A percentile compares a stretch with the other conserved stretches of the same genome.
Evolutionary conservation across 2,888 invertebrate species (phyloP).

Genomic region (Sarcophaga caerulescens): DNA sequence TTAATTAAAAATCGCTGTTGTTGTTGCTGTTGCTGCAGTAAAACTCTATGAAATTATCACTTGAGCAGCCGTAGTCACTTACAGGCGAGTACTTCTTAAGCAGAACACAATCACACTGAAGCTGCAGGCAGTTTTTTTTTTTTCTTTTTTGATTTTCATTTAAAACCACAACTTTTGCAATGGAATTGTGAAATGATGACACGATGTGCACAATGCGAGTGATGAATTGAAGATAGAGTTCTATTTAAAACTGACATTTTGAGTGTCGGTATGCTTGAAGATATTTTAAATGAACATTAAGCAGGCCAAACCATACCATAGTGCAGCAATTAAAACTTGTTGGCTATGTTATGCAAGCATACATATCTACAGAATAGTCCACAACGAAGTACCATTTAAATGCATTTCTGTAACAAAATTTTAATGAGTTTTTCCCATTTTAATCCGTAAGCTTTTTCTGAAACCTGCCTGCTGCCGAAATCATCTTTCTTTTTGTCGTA

Average conservation of each 20-base stretch:
- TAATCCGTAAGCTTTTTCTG: conserved; percentile 60
- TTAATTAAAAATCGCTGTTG: conserved; percentile 53
- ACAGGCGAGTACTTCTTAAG: conserved; percentile 48
- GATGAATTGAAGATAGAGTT: conserved; percentile 19
- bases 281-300: too few species aligned
- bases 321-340: conserved; percentile 12
- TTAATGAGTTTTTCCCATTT: conserved; percentile 77
- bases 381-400: conserved; percentile 68
- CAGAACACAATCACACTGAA: conserved; percentile 43
- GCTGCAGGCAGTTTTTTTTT: conserved; percentile 58
- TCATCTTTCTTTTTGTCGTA: conserved; percentile 26
- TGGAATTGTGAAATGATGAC: conserved; percentile 16
- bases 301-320: conserved; percentile 3
- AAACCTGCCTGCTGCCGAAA: conserved; percentile 62
- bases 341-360: too few species aligned
- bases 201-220: conserved; percentile 24
- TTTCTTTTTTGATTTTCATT: conserved; percentile 63
- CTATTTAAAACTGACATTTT: background rate
- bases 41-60: conserved; percentile 1
- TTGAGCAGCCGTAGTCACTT: conserved; percentile 54
- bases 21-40: conserved; percentile 19
- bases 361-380: too few species aligned
- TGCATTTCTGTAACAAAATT: conserved; percentile 76
- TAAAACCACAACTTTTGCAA: conserved; percentile 59
- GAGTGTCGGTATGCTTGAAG: too few species aligned